Base-by-base conservation (phyloP, 2,797 vertebrate species). In the Astyanax mexicanus region DNA sequence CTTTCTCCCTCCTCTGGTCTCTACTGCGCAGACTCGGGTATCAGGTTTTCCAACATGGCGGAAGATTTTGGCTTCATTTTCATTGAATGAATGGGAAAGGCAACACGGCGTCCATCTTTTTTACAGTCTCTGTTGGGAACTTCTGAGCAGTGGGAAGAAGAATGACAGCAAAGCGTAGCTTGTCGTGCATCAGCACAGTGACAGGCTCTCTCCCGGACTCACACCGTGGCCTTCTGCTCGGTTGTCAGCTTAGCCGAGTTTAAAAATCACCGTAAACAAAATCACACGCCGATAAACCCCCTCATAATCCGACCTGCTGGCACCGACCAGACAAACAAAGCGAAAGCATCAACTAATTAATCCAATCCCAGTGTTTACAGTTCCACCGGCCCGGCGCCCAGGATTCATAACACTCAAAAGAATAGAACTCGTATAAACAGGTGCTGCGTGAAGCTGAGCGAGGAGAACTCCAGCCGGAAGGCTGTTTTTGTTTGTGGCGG, bases 341-440 rank as follows among this genome's bases (percentile, higher is more conserved):
- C 55, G 19, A 64, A 82, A 61, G 64, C 42, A 60, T 64, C 64
- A 68, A 61, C 84, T 86, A 87, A 89, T 88, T 87, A 88, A 87
- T 88, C 84, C 81, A 81, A 75, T 80, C 77, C 78, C 84, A 84
- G 75, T 88, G 85, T 89, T 88, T 84, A 84, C 86, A 35, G 77
- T 82, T 86, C 81, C 75, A 80, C 7, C 57, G 11, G 32, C 8
- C 29, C 55, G 58, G 55, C 35, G 32, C 27, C 0, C n/a, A 58
- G 55, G 27, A 35, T 35, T 58, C n/a, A 29, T 1, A 35, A 58
- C 35, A 35, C 9, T 32, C 40, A 29, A 15, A 12, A 15, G 25
- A 55, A 72, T 32, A 79, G 83, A 49, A 79, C 62, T 2, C 32
- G 32, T 32, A 32, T 32, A 55, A 55, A 55, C 6, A 35, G 75